Base-by-base conservation (phyloP, 1,140 invertebrate genomes). In the Stenopsyche tienmushanensis region DNA sequence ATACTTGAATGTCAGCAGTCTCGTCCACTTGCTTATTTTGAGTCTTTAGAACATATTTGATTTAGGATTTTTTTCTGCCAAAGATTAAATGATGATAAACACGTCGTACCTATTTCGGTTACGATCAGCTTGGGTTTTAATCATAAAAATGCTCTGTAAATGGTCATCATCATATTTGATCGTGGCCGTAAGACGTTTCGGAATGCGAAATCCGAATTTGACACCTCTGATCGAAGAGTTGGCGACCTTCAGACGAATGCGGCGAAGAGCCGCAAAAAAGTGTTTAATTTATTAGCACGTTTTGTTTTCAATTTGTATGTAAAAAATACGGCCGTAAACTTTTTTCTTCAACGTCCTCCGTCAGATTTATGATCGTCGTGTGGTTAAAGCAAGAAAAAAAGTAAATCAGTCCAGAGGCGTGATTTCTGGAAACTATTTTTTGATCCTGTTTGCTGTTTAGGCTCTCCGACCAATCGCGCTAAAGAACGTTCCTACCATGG, bases 251-350 rank as follows among this genome's bases (percentile, higher is more conserved):
- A 7, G 29, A 13, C 29, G 29, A 5, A 34, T 34, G 13, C 29
- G 5, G 29, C 29, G 29, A 34, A 7, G 29, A 34, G 13, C 29
- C 29, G 29, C 29, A 13, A 34, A 34, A 34, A 34, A 57, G 42
- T 39, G 39, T 57, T 41, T 42, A 39, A 57, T 41, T 57, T 42
- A 57, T 41, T 57, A 57, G 42, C 54, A 54, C 52, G 42, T 29
- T 57, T 57, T 57, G 54, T 57, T 57, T 57, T 57, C n/a, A 9
- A 57, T 57, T 42, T 34, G 54, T 34, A 39, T 42, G 54, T 34
- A 57, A 39, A 57, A 57, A 34, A 34, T 34, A 57, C 39, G 54
- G 42, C 54, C 17, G 50, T 50, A 25, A 34, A 7, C 5, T 53
- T 53, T 53, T 53, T 25, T 53, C 18, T 10, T 10, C 53, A 29